Percentiles rank a stretch among this genome's conserved stretches.
Evolutionary conservation across 2,888 invertebrate genomes (phyloP).

Genomic region (Eustalomyia histrio): DNA sequence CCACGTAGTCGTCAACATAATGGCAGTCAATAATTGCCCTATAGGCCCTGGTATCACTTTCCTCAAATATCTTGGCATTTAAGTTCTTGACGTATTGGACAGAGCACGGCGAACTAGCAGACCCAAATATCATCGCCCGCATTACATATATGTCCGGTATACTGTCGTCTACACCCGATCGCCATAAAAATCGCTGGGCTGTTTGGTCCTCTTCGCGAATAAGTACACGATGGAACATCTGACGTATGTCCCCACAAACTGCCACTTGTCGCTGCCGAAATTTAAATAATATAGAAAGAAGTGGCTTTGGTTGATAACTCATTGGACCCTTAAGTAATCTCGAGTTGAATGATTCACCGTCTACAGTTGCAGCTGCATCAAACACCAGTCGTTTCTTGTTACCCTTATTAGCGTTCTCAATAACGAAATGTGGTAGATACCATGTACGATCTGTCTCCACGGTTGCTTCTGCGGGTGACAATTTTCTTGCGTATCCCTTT

Average conservation of each 20-base stretch:
- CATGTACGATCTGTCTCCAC: conserved; percentile 9
- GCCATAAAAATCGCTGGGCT: conserved; percentile 49
- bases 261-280: conserved; percentile 26
- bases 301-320: conserved; percentile 50
- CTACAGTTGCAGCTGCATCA: conserved; percentile 46
- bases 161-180: conserved; percentile 32
- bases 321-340: conserved; percentile 46
- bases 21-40: conserved; percentile 54
- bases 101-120: conserved; percentile 31
- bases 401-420: conserved; percentile 27
- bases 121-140: conserved; percentile 62
- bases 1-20: too few species aligned
- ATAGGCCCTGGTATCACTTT: conserved; percentile 35
- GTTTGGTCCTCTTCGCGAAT: conserved; percentile 48
- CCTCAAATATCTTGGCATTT: conserved; percentile 15
- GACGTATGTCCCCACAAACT: conserved; percentile 12
- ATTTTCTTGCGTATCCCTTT: conserved; percentile 22
- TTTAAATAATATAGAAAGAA: conserved; percentile 52
- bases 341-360: conserved; percentile 51
- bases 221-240: conserved; percentile 24
- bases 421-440: conserved; percentile 37
- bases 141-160: conserved; percentile 49
- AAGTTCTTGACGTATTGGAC: conserved; percentile 29
- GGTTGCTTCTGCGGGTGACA: conserved; percentile 3
- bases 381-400: conserved; percentile 40